Percentiles rank a stretch among this genome's conserved stretches.
Conservation (phyloP, 2,888 invertebrate species). For the Cataglyphis livida region DNA sequence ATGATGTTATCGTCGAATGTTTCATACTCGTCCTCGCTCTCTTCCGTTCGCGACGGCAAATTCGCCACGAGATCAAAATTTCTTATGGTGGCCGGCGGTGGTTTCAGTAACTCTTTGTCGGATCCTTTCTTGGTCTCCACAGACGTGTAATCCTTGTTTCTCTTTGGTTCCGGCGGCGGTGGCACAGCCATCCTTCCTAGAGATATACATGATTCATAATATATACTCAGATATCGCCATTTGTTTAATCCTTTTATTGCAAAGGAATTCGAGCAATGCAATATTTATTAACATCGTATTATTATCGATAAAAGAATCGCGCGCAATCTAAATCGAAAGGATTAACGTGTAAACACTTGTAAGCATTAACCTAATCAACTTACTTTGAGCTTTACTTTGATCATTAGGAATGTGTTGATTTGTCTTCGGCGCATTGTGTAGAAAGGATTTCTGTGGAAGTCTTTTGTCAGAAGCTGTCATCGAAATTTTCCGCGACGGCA, state of each 20-base stretch:
- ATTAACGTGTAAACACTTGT: not conserved
- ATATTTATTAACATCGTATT: not conserved
- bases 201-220: slow-evolving; percentile 20
- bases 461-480: slow-evolving; percentile 15
- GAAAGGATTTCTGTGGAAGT: slow-evolving; percentile 77
- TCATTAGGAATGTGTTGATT: slow-evolving; percentile 37
- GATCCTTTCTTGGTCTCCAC: slow-evolving; percentile 31
- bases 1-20: slow-evolving; percentile 79
- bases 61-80: slow-evolving; percentile 82
- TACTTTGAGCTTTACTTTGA: slow-evolving; percentile 65
- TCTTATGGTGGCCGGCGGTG: slow-evolving; percentile 73
- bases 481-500: slow-evolving; percentile 49
- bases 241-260: slow-evolving; percentile 8
- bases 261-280: not conserved
- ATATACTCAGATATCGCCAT: not conserved
- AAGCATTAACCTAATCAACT: slow-evolving; percentile 38
- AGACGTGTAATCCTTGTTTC: slow-evolving; percentile 23
- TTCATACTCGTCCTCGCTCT: slow-evolving; percentile 83
- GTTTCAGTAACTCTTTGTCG: slow-evolving; percentile 68
- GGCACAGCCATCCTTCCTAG: slow-evolving; percentile 73
- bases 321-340: not conserved
- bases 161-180: slow-evolving; percentile 72
- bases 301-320: slow-evolving; percentile 1
- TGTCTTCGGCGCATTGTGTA: slow-evolving; percentile 67
- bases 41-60: slow-evolving; percentile 79